phyloP scores from a whole-genome alignment of 1,140 invertebrate genomes.

The Watersipora subatra region DNA sequence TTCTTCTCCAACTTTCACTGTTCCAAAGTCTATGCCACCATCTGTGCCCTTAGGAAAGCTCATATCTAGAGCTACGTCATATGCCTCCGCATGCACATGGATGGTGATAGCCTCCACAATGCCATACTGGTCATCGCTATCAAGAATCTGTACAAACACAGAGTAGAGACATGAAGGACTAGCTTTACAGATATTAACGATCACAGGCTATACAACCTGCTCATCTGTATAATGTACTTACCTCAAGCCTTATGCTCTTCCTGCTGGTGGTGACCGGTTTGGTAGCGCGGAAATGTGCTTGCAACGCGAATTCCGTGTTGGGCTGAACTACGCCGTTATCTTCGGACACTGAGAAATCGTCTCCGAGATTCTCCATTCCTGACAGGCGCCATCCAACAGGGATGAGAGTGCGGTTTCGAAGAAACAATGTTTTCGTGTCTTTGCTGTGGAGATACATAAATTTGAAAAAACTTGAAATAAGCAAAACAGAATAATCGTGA shows the following conservation, averaged over 20 bases:
- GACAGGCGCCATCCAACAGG: constrained; percentile 38
- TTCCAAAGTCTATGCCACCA: constrained; percentile 39
- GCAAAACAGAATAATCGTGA: neutral
- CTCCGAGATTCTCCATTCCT: constrained; percentile 37
- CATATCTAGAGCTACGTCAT: constrained; percentile 41
- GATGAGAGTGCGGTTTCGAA: constrained; percentile 37
- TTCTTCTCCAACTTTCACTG: constrained; percentile 35
- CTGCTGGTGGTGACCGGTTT: constrained; percentile 34
- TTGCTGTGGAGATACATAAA: constrained; percentile 29
- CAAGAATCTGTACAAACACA: constrained; percentile 6
- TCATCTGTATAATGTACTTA: too few species aligned
- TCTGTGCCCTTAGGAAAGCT: constrained; percentile 42
- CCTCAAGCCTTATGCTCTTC: constrained; percentile 34
- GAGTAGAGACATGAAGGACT: too few species aligned
- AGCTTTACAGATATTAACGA: too few species aligned
- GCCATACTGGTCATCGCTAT: constrained; percentile 9
- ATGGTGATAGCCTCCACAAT: constrained; percentile 11
- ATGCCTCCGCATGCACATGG: constrained; percentile 34
- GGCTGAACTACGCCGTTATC: constrained; percentile 36
- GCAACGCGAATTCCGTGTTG: constrained; percentile 29
- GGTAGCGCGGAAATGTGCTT: constrained; percentile 37
- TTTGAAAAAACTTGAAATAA: neutral
- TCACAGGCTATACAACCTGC: too few species aligned
- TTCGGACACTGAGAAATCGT: constrained; percentile 38
- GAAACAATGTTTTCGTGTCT: constrained; percentile 37